These are phyloP conservation scores for Anarhynchus alexandrinus DNA, from an alignment of 2,113 vertebrate genomes.

Conservation along the genomic window DNA sequence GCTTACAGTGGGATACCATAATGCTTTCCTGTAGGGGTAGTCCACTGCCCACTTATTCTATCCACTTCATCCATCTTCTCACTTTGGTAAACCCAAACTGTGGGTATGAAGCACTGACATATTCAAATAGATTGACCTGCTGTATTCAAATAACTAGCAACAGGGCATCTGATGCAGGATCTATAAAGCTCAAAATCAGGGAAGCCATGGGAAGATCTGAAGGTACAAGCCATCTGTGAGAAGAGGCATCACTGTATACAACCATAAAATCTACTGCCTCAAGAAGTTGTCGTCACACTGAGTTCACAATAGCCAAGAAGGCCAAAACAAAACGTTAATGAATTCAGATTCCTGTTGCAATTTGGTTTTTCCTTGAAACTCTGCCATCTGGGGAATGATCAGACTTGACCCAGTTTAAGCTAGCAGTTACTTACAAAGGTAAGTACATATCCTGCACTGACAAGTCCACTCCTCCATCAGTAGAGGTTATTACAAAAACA, in stretches of 20 bases:
- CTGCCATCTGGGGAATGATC: background rate
- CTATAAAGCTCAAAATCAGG: background rate
- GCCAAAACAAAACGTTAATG: background rate
- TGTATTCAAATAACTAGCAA: background rate
- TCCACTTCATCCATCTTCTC: background rate
- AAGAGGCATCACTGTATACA: background rate
- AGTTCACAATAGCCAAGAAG: background rate
- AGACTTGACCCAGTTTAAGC: background rate
- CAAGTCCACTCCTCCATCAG: background rate
- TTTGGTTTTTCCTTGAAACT: conserved; percentile 19
- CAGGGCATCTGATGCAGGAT: background rate
- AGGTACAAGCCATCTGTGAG: background rate
- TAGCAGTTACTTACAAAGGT: background rate
- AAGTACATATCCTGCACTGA: background rate
- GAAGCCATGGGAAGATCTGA: background rate
- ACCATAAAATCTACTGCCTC: background rate
- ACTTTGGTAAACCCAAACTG: background rate
- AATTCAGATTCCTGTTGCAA: background rate
- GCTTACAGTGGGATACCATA: background rate
- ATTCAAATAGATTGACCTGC: background rate
- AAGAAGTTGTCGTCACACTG: background rate
- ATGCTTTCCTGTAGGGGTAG: background rate
- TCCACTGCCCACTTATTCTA: background rate
- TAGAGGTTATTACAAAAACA: background rate
- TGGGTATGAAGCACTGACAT: background rate